Conservation (phyloP, 2,797 vertebrate species). For the Poecilia wingei region DNA sequence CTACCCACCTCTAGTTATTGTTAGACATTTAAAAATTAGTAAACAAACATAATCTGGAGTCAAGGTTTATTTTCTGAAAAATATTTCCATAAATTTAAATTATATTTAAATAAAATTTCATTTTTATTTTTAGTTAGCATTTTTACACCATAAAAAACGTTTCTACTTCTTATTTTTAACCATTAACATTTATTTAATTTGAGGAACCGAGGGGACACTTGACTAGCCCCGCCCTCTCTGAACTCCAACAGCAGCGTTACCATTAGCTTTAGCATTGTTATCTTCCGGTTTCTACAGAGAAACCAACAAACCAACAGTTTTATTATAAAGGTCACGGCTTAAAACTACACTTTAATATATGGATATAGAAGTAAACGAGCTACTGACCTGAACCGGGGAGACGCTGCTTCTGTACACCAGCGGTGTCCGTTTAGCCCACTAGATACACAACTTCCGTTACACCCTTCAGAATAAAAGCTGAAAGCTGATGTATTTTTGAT, state of each 20-base stretch:
- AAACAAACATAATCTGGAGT: neutral
- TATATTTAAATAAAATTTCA: neutral
- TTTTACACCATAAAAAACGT: neutral
- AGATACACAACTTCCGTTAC: neutral
- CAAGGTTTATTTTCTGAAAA: neutral
- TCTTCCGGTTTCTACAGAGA: neutral
- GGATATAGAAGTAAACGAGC: neutral
- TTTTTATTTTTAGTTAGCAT: neutral
- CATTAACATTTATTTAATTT: neutral
- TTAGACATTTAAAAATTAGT: neutral
- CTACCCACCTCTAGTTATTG: neutral
- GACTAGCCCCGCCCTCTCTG: neutral
- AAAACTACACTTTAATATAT: neutral
- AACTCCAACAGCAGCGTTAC: neutral
- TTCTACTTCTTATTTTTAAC: neutral
- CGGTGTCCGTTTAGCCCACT: neutral
- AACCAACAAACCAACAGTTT: neutral
- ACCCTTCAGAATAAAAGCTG: slow-evolving; percentile 16
- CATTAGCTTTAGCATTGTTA: neutral
- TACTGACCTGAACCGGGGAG: neutral
- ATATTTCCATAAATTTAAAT: neutral
- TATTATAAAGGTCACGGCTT: no score
- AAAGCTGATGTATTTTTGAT: neutral
- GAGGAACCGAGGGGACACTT: neutral
- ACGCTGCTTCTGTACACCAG: neutral